Percentiles rank a stretch among this genome's conserved stretches.
phyloP scores from a whole-genome alignment of 2,113 vertebrate species.

The Cavia aperea region DNA sequence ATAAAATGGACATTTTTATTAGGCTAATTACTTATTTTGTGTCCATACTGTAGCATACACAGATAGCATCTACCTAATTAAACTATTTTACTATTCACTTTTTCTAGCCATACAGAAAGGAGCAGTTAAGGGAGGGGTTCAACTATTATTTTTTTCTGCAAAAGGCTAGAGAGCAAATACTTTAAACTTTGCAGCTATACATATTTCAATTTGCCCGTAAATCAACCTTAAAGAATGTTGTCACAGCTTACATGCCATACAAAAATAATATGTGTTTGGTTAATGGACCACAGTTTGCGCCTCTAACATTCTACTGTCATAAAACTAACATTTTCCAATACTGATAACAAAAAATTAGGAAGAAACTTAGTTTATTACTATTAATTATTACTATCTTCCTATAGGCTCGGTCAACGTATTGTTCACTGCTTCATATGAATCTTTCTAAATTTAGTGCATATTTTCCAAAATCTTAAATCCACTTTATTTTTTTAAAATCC shows the following conservation, averaged over 20 bases:
- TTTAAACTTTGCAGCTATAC: neutral
- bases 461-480: slow-evolving; percentile 21
- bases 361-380: neutral
- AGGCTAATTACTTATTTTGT: neutral
- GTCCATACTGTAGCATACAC: neutral
- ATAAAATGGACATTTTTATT: neutral
- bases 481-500: slow-evolving; percentile 1
- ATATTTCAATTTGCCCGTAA: neutral
- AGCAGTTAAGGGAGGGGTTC: neutral
- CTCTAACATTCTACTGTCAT: neutral
- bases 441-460: slow-evolving; percentile 18
- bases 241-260: neutral
- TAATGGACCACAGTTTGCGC: neutral
- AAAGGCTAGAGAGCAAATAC: neutral
- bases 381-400: slow-evolving; percentile 25
- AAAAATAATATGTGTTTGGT: neutral
- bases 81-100: slow-evolving; percentile 23
- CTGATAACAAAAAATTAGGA: neutral
- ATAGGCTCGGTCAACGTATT: neutral
- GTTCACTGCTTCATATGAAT: neutral
- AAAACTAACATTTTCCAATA: slow-evolving; percentile 26
- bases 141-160: neutral
- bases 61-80: neutral
- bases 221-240: neutral
- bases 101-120: slow-evolving; percentile 19